phyloP scores from a whole-genome alignment of 2,888 invertebrate genomes.

The Blastobasis lacticolella region DNA sequence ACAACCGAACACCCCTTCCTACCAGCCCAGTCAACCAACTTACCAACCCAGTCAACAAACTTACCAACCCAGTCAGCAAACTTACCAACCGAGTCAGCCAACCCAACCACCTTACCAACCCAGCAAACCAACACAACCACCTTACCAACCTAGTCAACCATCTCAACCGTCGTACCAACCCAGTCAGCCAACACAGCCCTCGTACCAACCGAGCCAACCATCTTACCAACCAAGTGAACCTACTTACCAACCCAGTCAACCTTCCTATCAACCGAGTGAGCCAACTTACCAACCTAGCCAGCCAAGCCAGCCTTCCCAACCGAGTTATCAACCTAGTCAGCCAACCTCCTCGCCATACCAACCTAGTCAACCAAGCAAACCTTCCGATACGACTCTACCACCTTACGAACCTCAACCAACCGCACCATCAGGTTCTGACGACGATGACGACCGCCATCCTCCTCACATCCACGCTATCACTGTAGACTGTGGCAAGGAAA shows the following conservation, averaged over 20 bases:
- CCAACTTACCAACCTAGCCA: constrained; percentile 21
- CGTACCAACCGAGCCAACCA: constrained; percentile 19
- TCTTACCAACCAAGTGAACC: constrained; percentile 20
- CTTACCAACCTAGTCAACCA: constrained; percentile 22
- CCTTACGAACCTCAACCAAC: constrained; percentile 4
- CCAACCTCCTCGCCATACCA: constrained; percentile 16
- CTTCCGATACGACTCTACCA: constrained; percentile 1
- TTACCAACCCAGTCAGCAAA: constrained; percentile 26
- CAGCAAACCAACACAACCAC: constrained; percentile 13
- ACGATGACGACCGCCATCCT: constrained; percentile 80
- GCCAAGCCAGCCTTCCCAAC: constrained; percentile 17
- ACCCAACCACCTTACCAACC: constrained; percentile 31
- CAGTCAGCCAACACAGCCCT: constrained; percentile 9
- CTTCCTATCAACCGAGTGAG: constrained; percentile 1
- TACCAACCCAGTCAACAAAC: constrained; percentile 23
- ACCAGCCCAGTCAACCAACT: constrained; percentile 22
- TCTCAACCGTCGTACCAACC: constrained; percentile 17
- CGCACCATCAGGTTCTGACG: constrained; percentile 22
- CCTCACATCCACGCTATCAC: constrained; percentile 84
- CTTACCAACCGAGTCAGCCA: constrained; percentile 30
- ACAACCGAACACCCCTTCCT: constrained; percentile 21
- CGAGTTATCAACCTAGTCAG: constrained; percentile 12
- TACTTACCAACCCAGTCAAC: constrained; percentile 7
- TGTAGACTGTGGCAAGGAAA: constrained; percentile 85
- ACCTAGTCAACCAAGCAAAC: constrained; percentile 15